Conservation (phyloP, 1,140 invertebrate species). For the Phymorhynchus buccinoides region DNA sequence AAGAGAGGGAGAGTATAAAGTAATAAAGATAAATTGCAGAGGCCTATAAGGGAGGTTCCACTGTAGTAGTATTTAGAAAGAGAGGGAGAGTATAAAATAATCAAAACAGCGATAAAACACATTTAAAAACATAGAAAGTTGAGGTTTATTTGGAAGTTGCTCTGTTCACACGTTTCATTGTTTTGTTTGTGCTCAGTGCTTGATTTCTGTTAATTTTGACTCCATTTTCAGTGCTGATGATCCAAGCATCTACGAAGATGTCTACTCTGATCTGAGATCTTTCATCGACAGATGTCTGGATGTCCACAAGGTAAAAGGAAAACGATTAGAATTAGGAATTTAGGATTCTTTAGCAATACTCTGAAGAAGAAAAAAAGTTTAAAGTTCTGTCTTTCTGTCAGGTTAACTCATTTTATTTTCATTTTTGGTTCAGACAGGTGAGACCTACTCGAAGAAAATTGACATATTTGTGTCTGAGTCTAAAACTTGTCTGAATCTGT, state of each 20-base stretch:
- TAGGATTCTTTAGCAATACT: too few species aligned
- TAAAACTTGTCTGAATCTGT: too few species aligned
- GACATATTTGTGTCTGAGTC: too few species aligned
- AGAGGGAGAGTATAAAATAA: neutral
- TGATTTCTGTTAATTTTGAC: neutral
- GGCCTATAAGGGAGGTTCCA: neutral
- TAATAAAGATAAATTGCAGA: neutral
- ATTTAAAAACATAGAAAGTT: too few species aligned
- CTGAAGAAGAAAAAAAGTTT: too few species aligned
- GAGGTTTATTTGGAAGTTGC: too few species aligned
- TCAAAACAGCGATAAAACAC: neutral
- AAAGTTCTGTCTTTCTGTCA: neutral
- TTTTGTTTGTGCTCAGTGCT: neutral
- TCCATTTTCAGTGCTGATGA: conserved; percentile 83
- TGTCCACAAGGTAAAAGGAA: conserved; percentile 85
- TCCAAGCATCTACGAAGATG: conserved; percentile 89
- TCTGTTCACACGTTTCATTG: neutral
- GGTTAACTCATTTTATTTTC: neutral
- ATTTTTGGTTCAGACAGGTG: too few species aligned
- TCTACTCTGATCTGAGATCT: conserved; percentile 88
- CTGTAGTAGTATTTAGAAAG: neutral
- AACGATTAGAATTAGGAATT: neutral
- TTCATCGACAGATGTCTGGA: conserved; percentile 95
- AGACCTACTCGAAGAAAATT: too few species aligned
- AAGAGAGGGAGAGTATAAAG: neutral